Base-by-base conservation (phyloP, 2,888 invertebrate genomes). In the Ctenicera cuprea region DNA sequence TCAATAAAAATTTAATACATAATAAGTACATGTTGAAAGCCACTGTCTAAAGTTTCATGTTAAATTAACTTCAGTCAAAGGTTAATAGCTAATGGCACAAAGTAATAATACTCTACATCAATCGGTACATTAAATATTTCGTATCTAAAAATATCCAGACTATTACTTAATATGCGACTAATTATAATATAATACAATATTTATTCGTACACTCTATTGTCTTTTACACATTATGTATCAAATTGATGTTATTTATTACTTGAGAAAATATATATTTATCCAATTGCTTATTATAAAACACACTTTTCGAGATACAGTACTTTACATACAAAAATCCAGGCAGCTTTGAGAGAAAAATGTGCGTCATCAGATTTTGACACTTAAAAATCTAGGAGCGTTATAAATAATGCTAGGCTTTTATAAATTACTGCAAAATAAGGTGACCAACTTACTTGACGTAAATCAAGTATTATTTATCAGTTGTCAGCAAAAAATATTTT, bases 61-160 rank as follows among this genome's bases (percentile, higher is more conserved):
- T 69, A 69, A 73, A 69, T 59, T 30, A 69, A 59, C 73, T 73
- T 57, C 64, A 69, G 69, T 65, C 73, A 57, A 68, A 59, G 48
- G 67, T 73, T 73, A 73, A 73, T 68, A 78, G 77, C 76, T 79
- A 80, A 83, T 83, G 83, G 83, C 83, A 83, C 83, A 80, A 81
- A 79, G 78, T 77, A 76, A 78, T 79, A 77, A 80, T 79, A 80
- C 77, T 79, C 75, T 79, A 80, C 77, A 78, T 75, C 74, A 76
- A 73, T 70, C 74, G 74, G 75, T 79, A 78, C 71, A 80, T 78
- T 59, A 59, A 59, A 59, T 59, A 59, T 38, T 59, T 38, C 38
- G 38, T 59, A 38, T 78, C 78, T 75, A 76, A 79, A 80, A 80
- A 81, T 81, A 81, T 79, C 79, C 79, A 79, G 80, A 59, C 59